Evolutionary conservation across 2,888 invertebrate species (phyloP), one percentile per base, ranked within the genome.

Genomic region (Tenthredo distinguenda): DNA sequence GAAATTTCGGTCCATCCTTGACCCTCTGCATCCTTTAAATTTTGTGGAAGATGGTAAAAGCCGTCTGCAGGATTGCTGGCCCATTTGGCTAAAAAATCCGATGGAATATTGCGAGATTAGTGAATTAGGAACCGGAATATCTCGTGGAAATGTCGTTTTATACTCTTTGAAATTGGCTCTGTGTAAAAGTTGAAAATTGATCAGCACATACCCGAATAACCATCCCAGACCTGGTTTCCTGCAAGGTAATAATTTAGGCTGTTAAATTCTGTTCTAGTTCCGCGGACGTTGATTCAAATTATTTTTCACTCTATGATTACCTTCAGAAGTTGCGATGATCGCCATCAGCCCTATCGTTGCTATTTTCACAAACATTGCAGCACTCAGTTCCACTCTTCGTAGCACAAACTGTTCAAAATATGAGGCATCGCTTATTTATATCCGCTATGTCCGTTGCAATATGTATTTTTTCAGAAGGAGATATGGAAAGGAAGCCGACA

Each of bases 1-100:
- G 77, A 55, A 12, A 77, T 77, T 31, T 50, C n/a, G 55, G 55
- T 77, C 77, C 77, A 77, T 77, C 77, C 77, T 9, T 34, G 18
- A 1, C 6, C 0, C 43, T 31, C 21, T 40, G 72, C 72, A 72
- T 18, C 40, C n/a, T 72, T 72, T 12, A 72, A 40, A 10, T 4
- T 72, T 9, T 37, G n/a, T 18, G 72, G 72, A 43, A 72, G 43
- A 4, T 72, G 21, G 21, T 72, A 72, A n/a, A 43, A 72, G 21
- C 72, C 72, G 43, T 72, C 72, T 5, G 37, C 43, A 10, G 43
- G 21, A 9, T 72, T 43, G 7, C 0, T 12, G n/a, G 72, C 72
- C 72, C 72, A 72, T 40, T 40, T 72, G 10, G 72, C 72, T 72
- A 2, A n/a, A 40, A 12, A 72, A 40, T 72, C 21, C 18, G n/a